A percentile compares a stretch with the other conserved stretches of the same genome.
phyloP scores from a whole-genome alignment of 2,888 invertebrate genomes.

The Sphecodes monilicornis region DNA sequence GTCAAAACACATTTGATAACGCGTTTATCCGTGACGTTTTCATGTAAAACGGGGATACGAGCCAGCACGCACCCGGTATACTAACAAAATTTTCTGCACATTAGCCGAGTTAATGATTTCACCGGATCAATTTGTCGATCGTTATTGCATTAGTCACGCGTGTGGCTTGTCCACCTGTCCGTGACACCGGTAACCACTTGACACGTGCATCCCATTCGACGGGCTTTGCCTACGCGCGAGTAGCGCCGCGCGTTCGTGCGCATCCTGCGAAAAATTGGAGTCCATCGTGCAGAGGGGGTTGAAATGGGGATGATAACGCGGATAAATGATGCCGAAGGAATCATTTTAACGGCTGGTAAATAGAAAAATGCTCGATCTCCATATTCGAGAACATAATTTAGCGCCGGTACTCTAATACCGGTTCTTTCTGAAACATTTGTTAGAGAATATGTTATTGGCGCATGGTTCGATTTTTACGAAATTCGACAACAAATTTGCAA shows the following conservation, averaged over 20 bases:
- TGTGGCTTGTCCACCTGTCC: slow-evolving; percentile 16
- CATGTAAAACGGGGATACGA: slow-evolving; percentile 15
- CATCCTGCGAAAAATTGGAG: slow-evolving; percentile 22
- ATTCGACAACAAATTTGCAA: too few species aligned
- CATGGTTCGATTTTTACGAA: too few species aligned
- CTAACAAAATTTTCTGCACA: slow-evolving; percentile 43
- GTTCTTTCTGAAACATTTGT: too few species aligned
- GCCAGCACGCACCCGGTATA: slow-evolving; percentile 9
- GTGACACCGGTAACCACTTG: slow-evolving; percentile 34
- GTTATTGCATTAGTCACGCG: slow-evolving; percentile 42
- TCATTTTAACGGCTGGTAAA: background rate
- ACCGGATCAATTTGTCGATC: slow-evolving; percentile 37
- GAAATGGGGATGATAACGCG: background rate
- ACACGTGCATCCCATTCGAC: slow-evolving; percentile 10
- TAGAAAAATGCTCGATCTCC: background rate
- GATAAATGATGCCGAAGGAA: background rate
- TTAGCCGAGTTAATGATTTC: slow-evolving; percentile 34
- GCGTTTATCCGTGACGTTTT: slow-evolving; percentile 23
- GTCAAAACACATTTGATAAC: slow-evolving; percentile 20
- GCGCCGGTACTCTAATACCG: too few species aligned
- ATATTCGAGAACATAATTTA: background rate
- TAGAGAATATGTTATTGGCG: too few species aligned
- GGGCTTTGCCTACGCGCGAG: slow-evolving; percentile 19
- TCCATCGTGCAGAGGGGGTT: background rate
- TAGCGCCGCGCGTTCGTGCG: slow-evolving; percentile 11